These are phyloP conservation scores for Phocoena phocoena DNA, from an alignment of 2,113 vertebrate genomes.

Conservation along the genomic window DNA sequence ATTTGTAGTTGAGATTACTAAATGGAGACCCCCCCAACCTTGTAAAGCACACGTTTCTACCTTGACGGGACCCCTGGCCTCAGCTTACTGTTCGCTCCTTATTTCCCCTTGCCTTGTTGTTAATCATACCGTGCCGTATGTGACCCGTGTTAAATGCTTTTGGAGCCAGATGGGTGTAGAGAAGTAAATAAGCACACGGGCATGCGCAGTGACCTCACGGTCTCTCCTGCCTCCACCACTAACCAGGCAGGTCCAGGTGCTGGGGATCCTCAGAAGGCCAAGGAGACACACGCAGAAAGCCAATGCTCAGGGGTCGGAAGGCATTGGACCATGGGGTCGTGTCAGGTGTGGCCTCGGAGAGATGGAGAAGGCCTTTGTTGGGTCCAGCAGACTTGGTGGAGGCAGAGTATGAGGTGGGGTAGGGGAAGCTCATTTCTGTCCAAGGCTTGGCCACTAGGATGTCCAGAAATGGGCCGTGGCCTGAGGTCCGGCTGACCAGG, in stretches of 20 bases:
- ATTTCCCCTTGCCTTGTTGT: neutral
- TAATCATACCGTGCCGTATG: neutral
- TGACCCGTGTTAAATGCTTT: neutral
- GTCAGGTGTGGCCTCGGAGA: neutral
- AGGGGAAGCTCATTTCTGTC: neutral
- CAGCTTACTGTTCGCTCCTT: neutral
- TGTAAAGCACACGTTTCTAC: neutral
- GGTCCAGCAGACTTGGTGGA: neutral
- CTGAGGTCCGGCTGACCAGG: neutral
- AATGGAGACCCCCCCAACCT: neutral
- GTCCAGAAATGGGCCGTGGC: neutral
- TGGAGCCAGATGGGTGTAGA: neutral
- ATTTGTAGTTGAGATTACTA: neutral
- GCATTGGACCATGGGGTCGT: neutral
- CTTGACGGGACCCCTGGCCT: neutral
- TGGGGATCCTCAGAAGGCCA: neutral
- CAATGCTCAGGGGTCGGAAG: neutral
- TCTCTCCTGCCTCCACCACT: neutral
- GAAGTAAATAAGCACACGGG: neutral
- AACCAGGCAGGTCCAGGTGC: neutral
- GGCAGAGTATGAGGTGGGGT: too few species aligned
- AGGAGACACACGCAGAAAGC: neutral
- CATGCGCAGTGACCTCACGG: rapidly evolving
- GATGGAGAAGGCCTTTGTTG: neutral
- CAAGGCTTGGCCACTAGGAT: neutral